Evolutionary conservation across 2,888 invertebrate genomes (phyloP).

Genomic region (Nomada ruficornis): DNA sequence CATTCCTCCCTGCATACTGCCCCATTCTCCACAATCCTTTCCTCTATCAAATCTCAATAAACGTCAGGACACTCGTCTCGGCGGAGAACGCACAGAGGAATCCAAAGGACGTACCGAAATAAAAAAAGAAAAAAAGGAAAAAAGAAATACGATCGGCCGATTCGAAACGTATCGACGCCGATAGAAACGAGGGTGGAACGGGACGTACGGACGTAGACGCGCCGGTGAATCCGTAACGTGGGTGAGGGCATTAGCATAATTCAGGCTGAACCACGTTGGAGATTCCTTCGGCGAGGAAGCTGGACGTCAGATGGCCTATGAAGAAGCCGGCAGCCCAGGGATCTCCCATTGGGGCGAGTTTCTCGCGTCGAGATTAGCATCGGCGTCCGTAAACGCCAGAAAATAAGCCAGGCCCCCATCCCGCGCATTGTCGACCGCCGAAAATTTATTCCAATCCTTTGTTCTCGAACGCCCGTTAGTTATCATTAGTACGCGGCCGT

Average conservation of each 20-base stretch:
- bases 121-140: too few species aligned
- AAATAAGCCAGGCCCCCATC: slow-evolving; percentile 66
- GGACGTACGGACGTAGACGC: slow-evolving; percentile 22
- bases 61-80: background rate
- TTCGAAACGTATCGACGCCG: slow-evolving; percentile 38
- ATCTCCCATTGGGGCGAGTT: slow-evolving; percentile 61
- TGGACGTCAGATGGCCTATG: slow-evolving; percentile 69
- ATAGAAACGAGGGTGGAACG: background rate
- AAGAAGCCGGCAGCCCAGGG: slow-evolving; percentile 53
- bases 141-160: slow-evolving; percentile 9
- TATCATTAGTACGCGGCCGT: slow-evolving; percentile 72
- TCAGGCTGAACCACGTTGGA: slow-evolving; percentile 68
- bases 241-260: slow-evolving; percentile 71
- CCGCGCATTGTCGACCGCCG: slow-evolving; percentile 64
- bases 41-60: slow-evolving; percentile 6
- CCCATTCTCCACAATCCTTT: background rate
- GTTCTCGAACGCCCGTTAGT: slow-evolving; percentile 73
- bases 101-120: background rate
- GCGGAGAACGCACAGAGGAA: too few species aligned
- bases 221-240: slow-evolving; percentile 56
- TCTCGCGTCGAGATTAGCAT: slow-evolving; percentile 71
- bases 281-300: slow-evolving; percentile 57
- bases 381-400: slow-evolving; percentile 71
- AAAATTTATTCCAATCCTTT: slow-evolving; percentile 76
- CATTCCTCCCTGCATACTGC: slow-evolving; percentile 8